Base-by-base conservation (phyloP, 1,140 invertebrate genomes). In the Nasonia longicornis region DNA sequence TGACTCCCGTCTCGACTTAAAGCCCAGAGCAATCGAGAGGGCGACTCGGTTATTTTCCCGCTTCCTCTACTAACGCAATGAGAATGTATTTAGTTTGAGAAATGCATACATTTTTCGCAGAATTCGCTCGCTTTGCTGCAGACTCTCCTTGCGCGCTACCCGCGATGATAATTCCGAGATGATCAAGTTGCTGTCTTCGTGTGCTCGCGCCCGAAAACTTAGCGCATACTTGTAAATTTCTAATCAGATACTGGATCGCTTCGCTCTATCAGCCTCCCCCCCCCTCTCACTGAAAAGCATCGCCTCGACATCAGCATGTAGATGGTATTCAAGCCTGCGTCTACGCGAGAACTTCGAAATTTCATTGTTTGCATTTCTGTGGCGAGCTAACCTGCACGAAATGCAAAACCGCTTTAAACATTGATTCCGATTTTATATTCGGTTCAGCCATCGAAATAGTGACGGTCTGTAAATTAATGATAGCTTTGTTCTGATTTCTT, bases 101-200 rank as follows among this genome's bases (percentile, higher is more conserved):
- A 42, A 74, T 58, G 72, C 45, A 58, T 74, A 74, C 52, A 63
- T 74, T 63, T 74, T 63, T 58, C 8, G 7, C 71, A 26, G 10
- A 70, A 45, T 14, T 67, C 66, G 66, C 66, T 29, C 26, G 0
- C 14, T 67, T 3, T 16, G 52, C 52, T 20, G 7, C n/a, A n/a
- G 3, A 58, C 14, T 2, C 0, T 8, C 11, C 6, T 16, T 16
- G 16, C 29, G 66, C 66, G 10, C 66, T 11, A 42, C 22, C 16
- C 16, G 16, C 7, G 29, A 66, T 66, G 26, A 76, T 66, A 76
- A 76, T 42, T 76, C 66, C 31, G 16, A 38, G 74, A 66, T 76
- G 74, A 76, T 76, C 74, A 20, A 76, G 74, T 76, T 76, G 58
- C 35, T 11, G 45, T 42, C 74, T 64, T 63, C n/a, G 10, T 11